Percentiles rank a stretch among this genome's conserved stretches.
phyloP scores from a whole-genome alignment of 1,140 invertebrate species.

The Caerostris extrusa region DNA sequence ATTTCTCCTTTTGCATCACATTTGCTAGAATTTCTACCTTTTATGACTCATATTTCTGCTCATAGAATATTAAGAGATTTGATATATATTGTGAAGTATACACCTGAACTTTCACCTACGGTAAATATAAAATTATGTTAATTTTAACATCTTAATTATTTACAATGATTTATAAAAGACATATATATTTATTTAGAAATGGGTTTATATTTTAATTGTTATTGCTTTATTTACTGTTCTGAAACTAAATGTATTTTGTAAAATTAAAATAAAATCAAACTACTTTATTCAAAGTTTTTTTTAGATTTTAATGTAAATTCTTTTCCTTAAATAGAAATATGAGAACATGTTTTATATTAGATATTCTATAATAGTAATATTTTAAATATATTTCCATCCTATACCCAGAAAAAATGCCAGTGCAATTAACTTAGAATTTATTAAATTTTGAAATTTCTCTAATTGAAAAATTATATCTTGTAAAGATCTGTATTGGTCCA shows the following conservation, averaged over 20 bases:
- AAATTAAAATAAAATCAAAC: too few relatives aligned
- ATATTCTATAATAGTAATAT: too few relatives aligned
- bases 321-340: too few relatives aligned
- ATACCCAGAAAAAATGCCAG: too few relatives aligned
- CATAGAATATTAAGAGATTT: slow-evolving; percentile 64
- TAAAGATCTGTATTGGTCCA: too few relatives aligned
- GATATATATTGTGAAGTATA: slow-evolving; percentile 51
- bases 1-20: neutral
- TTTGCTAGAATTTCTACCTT: slow-evolving; percentile 45
- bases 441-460: too few relatives aligned
- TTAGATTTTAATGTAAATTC: too few relatives aligned
- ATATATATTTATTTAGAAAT: neutral
- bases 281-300: too few relatives aligned
- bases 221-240: neutral
- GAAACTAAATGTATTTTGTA: neutral
- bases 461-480: too few relatives aligned
- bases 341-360: too few relatives aligned
- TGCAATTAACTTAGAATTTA: too few relatives aligned
- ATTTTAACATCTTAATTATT: neutral
- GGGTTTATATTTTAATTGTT: neutral
- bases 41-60: slow-evolving; percentile 51
- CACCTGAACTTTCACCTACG: slow-evolving; percentile 42
- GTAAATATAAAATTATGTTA: slow-evolving; percentile 63
- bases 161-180: neutral
- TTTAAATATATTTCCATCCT: too few relatives aligned